A percentile compares a stretch with the other conserved stretches of the same genome.
phyloP scores from a whole-genome alignment of 1,140 invertebrate genomes.

The Drosophila pseudoobscura region DNA sequence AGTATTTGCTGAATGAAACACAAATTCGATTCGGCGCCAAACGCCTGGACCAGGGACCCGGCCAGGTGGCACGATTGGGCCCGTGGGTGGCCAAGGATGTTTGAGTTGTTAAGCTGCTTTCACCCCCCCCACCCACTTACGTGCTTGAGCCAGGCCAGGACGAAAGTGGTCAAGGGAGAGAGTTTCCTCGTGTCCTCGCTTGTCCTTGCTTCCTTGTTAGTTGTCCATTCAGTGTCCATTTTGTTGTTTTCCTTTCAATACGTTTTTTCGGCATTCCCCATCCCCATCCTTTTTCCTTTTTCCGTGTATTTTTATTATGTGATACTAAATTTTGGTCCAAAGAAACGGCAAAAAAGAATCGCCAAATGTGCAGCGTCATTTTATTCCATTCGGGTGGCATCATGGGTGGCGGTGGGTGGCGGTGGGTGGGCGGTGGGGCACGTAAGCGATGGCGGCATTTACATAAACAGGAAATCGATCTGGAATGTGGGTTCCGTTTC shows the following conservation, averaged over 20 bases:
- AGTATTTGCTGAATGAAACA: slow-evolving; percentile 70
- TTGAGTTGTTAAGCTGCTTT: slow-evolving; percentile 74
- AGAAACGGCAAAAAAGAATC: slow-evolving; percentile 21
- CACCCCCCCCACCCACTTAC: background rate
- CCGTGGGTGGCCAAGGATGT: background rate
- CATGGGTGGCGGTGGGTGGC: no score
- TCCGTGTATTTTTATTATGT: slow-evolving; percentile 50
- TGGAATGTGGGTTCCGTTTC: background rate
- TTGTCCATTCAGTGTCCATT: slow-evolving; percentile 51
- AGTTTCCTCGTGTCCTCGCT: background rate
- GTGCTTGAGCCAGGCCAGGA: slow-evolving; percentile 6
- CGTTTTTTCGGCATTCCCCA: slow-evolving; percentile 3
- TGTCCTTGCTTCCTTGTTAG: background rate
- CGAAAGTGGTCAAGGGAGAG: slow-evolving; percentile 57
- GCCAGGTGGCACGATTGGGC: background rate
- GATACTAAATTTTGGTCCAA: slow-evolving; percentile 59
- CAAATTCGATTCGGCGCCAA: slow-evolving; percentile 68
- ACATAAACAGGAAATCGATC: slow-evolving; percentile 21
- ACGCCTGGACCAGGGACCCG: slow-evolving; percentile 35
- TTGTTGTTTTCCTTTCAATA: slow-evolving; percentile 25
- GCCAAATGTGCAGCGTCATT: slow-evolving; percentile 62
- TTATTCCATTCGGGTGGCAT: slow-evolving; percentile 13
- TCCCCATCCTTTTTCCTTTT: no score
- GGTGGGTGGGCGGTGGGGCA: background rate
- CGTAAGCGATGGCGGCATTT: background rate